Conservation (phyloP, 2,888 invertebrate species). For the Limnephilus rhombicus region DNA sequence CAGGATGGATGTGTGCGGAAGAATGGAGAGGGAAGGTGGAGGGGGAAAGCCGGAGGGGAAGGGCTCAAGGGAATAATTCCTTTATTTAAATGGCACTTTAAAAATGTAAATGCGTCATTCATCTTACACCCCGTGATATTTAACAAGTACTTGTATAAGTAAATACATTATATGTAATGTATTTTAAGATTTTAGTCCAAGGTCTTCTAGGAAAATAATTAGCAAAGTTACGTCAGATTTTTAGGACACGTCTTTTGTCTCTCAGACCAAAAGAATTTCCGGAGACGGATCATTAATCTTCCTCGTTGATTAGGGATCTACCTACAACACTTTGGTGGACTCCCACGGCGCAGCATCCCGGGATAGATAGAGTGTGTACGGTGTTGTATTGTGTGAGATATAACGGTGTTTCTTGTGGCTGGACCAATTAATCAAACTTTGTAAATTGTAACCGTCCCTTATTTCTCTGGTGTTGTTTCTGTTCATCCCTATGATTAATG, state of each 20-base stretch:
- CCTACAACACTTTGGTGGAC: neutral
- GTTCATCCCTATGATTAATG: neutral
- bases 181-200: neutral
- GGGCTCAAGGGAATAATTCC: too few species aligned
- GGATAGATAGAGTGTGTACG: neutral
- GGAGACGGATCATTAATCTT: neutral
- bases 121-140: too few species aligned
- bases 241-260: neutral
- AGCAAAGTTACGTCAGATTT: neutral
- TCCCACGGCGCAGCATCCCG: neutral
- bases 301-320: neutral
- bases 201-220: neutral
- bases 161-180: neutral
- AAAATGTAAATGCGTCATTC: too few species aligned
- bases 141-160: neutral
- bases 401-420: neutral
- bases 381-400: neutral
- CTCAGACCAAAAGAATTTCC: neutral
- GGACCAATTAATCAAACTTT: neutral
- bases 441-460: neutral
- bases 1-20: too few species aligned
- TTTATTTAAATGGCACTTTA: too few species aligned
- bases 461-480: neutral
- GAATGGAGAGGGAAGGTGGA: too few species aligned
- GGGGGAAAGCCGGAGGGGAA: too few species aligned